Evolutionary conservation across 2,113 vertebrate genomes (phyloP).

Genomic region (Heliornis fulica): DNA sequence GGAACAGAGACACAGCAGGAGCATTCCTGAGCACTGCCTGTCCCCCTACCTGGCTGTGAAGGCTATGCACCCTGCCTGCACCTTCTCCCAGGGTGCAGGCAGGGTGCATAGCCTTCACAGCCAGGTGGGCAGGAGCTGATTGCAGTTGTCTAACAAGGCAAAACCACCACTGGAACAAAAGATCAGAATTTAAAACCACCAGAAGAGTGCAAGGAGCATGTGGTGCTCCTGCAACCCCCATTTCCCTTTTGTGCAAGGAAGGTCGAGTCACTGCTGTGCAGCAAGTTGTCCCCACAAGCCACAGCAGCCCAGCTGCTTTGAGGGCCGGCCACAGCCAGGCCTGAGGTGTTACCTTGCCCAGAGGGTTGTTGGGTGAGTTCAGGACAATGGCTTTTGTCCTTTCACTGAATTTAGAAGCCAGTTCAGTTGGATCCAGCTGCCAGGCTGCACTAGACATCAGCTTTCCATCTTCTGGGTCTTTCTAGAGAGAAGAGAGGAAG

Average conservation of each 20-base stretch:
- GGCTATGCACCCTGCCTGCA: not conserved
- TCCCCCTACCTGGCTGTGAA: not conserved
- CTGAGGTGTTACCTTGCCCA: constrained; percentile 84
- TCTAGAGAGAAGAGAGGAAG: constrained; percentile 61
- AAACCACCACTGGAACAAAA: not conserved
- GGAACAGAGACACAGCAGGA: not conserved
- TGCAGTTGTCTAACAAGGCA: not conserved
- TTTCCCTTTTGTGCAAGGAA: not conserved
- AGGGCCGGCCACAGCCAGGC: not conserved
- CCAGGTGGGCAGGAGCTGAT: not conserved
- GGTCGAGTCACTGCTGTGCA: not conserved
- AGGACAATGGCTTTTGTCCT: constrained; percentile 88
- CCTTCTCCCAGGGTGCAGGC: too few species aligned
- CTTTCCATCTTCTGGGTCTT: constrained; percentile 33
- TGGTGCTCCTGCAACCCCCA: not conserved
- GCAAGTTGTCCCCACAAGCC: not conserved
- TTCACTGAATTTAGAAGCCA: constrained; percentile 85
- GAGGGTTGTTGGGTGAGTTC: constrained; percentile 94
- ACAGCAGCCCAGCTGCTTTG: not conserved
- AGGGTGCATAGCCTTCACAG: too few species aligned
- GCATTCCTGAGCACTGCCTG: not conserved
- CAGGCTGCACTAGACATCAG: constrained; percentile 82
- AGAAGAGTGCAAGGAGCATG: not conserved
- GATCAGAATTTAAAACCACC: not conserved
- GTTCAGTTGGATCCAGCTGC: constrained; percentile 83